Base-by-base conservation (phyloP, 1,140 invertebrate species). In the Neodiprion virginianus region DNA sequence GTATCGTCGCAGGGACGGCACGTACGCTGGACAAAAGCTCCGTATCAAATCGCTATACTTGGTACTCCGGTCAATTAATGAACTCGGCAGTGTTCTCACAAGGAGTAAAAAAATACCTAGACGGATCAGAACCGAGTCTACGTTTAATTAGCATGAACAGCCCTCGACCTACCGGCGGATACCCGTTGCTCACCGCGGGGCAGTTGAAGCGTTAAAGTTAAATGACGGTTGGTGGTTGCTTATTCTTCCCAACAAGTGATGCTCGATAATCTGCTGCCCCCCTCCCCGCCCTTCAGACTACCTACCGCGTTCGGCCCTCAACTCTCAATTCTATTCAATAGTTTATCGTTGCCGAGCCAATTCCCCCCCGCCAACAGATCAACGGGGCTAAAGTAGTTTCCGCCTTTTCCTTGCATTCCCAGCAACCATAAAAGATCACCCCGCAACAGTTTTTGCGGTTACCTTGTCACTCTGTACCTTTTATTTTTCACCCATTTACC, bases 171-270 rank as follows among this genome's bases (percentile, higher is more conserved):
- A 47, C 21, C 40, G 40, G 21, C 21, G 14, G 67, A 14, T 69
- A 11, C 14, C 21, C 40, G 40, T 76, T 80, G 81, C 78, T 77
- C 78, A 77, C 80, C 77, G 78, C 80, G 77, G 83, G 84, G 81
- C 84, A 88, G 86, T 85, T 88, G 85, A 81, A 88, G 87, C 87
- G 87, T 88, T 88, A 88, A 88, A 88, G 87, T 88, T 88, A 88
- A 88, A 88, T 88, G 87, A 88, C 84, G 87, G 87, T 87, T 88
- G 86, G 84, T 84, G 86, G 86, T 85, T 88, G 86, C 86, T 88
- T 87, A 88, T 88, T 88, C 87, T 88, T 88, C 87, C 82, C 86
- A 80, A 75, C 85, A 88, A 88, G 87, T 87, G 87, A 88, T 88
- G 87, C 87, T 88, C 87, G 86, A 88, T 88, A 88, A 88, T 88